Conservation (phyloP, 2,888 invertebrate genomes). For the Pachymerium ferrugineum region DNA sequence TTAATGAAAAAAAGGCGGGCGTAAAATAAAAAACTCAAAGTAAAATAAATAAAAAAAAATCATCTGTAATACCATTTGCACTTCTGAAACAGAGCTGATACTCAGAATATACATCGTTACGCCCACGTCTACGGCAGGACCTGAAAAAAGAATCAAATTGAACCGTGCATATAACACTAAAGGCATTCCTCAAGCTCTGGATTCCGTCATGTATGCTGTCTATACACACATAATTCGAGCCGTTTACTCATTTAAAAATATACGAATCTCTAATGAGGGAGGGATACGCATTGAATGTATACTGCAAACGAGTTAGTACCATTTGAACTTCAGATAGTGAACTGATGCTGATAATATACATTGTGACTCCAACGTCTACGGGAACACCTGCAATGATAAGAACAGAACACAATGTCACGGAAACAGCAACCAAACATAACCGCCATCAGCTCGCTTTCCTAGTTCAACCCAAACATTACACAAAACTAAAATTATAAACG, state of each 20-base stretch:
- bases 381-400: conserved; percentile 40
- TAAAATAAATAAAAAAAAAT: conserved; percentile 6
- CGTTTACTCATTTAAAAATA: no score
- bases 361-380: conserved; percentile 46
- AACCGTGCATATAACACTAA: background rate
- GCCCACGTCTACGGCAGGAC: conserved; percentile 94
- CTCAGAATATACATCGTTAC: conserved; percentile 98
- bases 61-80: conserved; percentile 73
- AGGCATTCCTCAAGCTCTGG: conserved; percentile 9
- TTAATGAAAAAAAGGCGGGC: background rate
- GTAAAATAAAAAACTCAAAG: background rate
- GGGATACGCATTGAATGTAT: background rate
- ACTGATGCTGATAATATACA: conserved; percentile 47
- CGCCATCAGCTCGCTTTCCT: background rate
- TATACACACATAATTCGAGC: background rate
- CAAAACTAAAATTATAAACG: no score
- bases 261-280: background rate
- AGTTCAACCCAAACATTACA: no score
- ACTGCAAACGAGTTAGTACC: conserved; percentile 39
- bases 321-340: conserved; percentile 48
- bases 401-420: background rate
- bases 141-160: conserved; percentile 59
- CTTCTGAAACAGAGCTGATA: conserved; percentile 97
- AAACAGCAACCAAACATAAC: no score
- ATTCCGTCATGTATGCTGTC: conserved; percentile 5